phyloP scores from a whole-genome alignment of 2,797 vertebrate genomes.

The Manis javanica region DNA sequence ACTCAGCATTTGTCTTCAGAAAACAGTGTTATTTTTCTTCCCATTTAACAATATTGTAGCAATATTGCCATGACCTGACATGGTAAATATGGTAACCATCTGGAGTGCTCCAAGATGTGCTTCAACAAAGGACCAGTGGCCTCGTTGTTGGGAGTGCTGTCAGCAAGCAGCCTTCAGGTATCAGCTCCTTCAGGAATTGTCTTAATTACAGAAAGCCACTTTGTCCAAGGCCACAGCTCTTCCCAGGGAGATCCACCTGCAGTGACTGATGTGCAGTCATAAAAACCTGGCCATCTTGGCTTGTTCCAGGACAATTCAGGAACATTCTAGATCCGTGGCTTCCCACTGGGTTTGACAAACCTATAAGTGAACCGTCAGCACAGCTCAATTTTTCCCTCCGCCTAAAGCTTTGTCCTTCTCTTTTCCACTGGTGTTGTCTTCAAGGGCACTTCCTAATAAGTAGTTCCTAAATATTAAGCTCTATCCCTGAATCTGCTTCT shows the following conservation, averaged over 20 bases:
- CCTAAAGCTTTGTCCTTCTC: not conserved
- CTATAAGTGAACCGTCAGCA: not conserved
- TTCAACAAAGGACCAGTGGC: not conserved
- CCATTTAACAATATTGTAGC: not conserved
- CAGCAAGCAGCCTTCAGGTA: not conserved
- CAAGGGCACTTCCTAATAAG: not conserved
- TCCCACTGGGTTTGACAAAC: not conserved
- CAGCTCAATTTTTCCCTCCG: not conserved
- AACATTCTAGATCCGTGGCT: not conserved
- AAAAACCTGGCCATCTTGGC: not conserved
- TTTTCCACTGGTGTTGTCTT: not conserved
- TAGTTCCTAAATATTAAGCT: not conserved
- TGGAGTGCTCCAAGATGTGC: accelerated
- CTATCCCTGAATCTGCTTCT: not conserved
- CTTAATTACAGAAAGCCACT: not conserved
- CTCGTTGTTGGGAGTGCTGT: not conserved
- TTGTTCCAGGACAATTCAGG: not conserved
- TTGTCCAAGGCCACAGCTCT: not conserved
- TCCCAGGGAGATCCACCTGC: not conserved
- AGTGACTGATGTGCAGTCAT: not conserved
- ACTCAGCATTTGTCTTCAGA: not conserved
- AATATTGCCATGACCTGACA: not conserved
- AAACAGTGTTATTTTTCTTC: not conserved
- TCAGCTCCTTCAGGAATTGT: not conserved
- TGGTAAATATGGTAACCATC: not conserved